A percentile compares a stretch with the other conserved stretches of the same genome.
phyloP scores from a whole-genome alignment of 1,140 invertebrate genomes.

The Tetraneura akinire region DNA sequence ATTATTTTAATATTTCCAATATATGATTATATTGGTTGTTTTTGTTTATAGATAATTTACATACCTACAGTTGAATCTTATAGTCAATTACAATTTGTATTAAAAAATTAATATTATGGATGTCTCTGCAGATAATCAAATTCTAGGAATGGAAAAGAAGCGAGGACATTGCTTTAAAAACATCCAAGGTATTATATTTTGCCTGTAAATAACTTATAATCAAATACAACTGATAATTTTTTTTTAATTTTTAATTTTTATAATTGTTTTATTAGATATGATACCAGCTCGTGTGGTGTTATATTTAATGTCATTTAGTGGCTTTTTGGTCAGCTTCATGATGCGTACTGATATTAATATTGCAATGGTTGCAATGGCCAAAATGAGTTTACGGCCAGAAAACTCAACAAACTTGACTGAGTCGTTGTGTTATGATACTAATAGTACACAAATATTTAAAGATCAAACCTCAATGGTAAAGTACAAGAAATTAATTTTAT shows the following conservation, averaged over 20 bases:
- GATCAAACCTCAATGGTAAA: constrained; percentile 53
- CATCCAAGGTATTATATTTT: not conserved
- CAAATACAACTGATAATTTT: no score
- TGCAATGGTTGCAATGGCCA: constrained; percentile 70
- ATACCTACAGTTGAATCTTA: not conserved
- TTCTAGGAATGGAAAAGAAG: constrained; percentile 47
- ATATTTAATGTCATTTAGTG: constrained; percentile 72
- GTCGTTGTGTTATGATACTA: constrained; percentile 54
- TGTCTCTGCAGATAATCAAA: constrained; percentile 30
- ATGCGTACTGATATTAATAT: constrained; percentile 76
- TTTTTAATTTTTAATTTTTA: no score
- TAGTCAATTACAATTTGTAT: not conserved
- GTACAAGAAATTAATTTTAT: not conserved
- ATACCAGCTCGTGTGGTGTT: constrained; percentile 69
- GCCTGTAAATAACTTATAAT: no score
- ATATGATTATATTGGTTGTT: no score
- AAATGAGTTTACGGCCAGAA: constrained; percentile 56
- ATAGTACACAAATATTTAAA: constrained; percentile 52
- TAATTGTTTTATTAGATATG: constrained; percentile 59
- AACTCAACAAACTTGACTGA: constrained; percentile 53
- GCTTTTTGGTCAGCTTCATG: constrained; percentile 75
- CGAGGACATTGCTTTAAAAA: constrained; percentile 41
- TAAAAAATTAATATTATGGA: not conserved
- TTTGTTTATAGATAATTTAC: constrained; percentile 19
- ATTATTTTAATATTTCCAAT: no score